Percentiles rank a stretch among this genome's conserved stretches.
Evolutionary conservation across 1,140 invertebrate species (phyloP).

Genomic region (Pseudomyrmex concolor): DNA sequence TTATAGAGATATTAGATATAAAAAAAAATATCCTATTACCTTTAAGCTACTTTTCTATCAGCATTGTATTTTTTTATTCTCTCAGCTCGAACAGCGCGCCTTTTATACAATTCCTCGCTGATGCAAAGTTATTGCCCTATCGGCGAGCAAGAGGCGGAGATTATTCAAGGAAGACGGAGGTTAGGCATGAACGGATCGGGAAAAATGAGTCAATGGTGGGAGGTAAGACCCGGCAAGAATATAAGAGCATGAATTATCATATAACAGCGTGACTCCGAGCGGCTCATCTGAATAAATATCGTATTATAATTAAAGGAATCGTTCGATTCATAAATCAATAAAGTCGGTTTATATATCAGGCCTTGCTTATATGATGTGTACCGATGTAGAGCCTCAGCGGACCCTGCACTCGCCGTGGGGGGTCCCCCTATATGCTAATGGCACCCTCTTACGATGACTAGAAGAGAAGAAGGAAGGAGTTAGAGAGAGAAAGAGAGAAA

Average conservation of each 20-base stretch:
- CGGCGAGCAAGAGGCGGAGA: slow-evolving; percentile 3
- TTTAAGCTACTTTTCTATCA: not conserved
- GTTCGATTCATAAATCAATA: slow-evolving; percentile 84
- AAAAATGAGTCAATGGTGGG: slow-evolving; percentile 65
- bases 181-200: slow-evolving; percentile 8
- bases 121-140: slow-evolving; percentile 32
- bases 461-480: slow-evolving; percentile 52
- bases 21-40: not conserved
- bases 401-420: slow-evolving; percentile 79
- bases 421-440: slow-evolving; percentile 84
- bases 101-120: not conserved
- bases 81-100: slow-evolving; percentile 12
- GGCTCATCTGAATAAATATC: slow-evolving; percentile 85
- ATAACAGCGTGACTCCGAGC: slow-evolving; percentile 83
- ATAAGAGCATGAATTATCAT: slow-evolving; percentile 76
- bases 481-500: slow-evolving; percentile 2
- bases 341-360: slow-evolving; percentile 84
- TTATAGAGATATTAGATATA: not conserved
- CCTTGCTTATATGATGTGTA: slow-evolving; percentile 77
- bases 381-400: slow-evolving; percentile 71
- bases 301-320: slow-evolving; percentile 85
- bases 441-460: slow-evolving; percentile 81
- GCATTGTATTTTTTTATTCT: too few relatives aligned
- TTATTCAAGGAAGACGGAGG: not conserved
- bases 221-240: slow-evolving; percentile 57